These are phyloP conservation scores for Drosophila eugracilis DNA, from an alignment of 1,140 invertebrate genomes.

Conservation along the genomic window DNA sequence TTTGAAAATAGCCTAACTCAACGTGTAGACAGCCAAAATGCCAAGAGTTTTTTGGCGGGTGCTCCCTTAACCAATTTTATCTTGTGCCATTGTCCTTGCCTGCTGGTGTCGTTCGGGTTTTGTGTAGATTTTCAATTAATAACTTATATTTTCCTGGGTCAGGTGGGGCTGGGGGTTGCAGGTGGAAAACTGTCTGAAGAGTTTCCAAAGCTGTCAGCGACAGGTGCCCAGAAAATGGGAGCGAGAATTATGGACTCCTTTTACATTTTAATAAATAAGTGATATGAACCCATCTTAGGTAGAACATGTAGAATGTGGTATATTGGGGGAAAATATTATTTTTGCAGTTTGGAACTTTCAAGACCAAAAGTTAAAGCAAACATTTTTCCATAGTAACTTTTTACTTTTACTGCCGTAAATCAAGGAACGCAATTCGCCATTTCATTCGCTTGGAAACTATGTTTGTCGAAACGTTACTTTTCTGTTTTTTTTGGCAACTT, in stretches of 20 bases:
- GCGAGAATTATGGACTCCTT: not conserved
- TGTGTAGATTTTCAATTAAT: constrained; percentile 73
- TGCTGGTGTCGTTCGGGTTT: constrained; percentile 37
- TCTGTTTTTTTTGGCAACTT: not conserved
- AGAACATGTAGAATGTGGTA: not conserved
- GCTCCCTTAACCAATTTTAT: constrained; percentile 6
- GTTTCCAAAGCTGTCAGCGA: constrained; percentile 58
- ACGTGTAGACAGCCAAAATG: not conserved
- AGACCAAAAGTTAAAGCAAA: too few relatives aligned
- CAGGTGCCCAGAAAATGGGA: constrained; percentile 34
- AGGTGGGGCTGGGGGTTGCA: constrained; percentile 12
- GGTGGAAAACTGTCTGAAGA: constrained; percentile 15
- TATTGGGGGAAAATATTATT: too few relatives aligned
- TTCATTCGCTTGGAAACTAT: too few relatives aligned
- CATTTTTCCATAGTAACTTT: too few relatives aligned
- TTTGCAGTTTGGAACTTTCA: not conserved
- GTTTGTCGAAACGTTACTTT: not conserved
- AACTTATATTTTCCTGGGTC: constrained; percentile 45
- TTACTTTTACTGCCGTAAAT: too few relatives aligned
- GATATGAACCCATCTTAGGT: not conserved
- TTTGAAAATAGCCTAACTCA: not conserved
- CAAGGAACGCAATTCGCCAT: too few relatives aligned
- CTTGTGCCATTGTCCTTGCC: constrained; percentile 15
- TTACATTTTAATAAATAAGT: not conserved
- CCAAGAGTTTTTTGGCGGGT: not conserved